Evolutionary conservation across 1,140 invertebrate genomes (phyloP).

Genomic region (Acromyrmex charruanus): DNA sequence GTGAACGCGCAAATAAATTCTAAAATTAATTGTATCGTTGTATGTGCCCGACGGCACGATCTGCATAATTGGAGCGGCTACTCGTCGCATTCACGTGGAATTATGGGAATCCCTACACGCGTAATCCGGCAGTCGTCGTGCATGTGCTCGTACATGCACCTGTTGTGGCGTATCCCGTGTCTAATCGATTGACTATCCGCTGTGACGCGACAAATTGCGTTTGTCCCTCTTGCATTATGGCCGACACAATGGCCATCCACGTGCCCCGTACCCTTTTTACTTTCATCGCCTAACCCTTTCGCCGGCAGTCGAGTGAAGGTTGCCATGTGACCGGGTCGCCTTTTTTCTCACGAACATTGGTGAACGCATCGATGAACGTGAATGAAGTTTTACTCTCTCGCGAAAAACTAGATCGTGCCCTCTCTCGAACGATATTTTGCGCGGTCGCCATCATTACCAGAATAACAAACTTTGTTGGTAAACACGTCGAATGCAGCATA

Average conservation of each 20-base stretch:
- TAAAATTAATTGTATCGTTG: slow-evolving; percentile 54
- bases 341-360: slow-evolving; percentile 37
- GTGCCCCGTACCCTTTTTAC: slow-evolving; percentile 6
- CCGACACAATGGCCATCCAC: slow-evolving; percentile 56
- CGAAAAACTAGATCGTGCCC: slow-evolving; percentile 22
- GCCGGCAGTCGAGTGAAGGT: slow-evolving; percentile 42
- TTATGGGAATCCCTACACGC: slow-evolving; percentile 64
- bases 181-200: slow-evolving; percentile 83
- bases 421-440: slow-evolving; percentile 20
- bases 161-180: slow-evolving; percentile 77
- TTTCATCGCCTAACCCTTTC: slow-evolving; percentile 55
- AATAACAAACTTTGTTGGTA: slow-evolving; percentile 7
- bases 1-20: slow-evolving; percentile 57
- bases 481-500: slow-evolving; percentile 4
- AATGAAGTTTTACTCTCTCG: slow-evolving; percentile 30
- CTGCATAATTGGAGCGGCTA: slow-evolving; percentile 56
- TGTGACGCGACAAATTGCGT: slow-evolving; percentile 82
- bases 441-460: not conserved
- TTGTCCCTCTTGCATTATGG: slow-evolving; percentile 71
- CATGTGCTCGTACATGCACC: slow-evolving; percentile 70
- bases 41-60: slow-evolving; percentile 18
- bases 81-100: slow-evolving; percentile 56
- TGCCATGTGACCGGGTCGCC: slow-evolving; percentile 48
- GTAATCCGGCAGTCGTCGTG: slow-evolving; percentile 69
- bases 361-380: slow-evolving; percentile 45